phyloP scores from a whole-genome alignment of 2,797 vertebrate genomes.

The Smutsia gigantea region DNA sequence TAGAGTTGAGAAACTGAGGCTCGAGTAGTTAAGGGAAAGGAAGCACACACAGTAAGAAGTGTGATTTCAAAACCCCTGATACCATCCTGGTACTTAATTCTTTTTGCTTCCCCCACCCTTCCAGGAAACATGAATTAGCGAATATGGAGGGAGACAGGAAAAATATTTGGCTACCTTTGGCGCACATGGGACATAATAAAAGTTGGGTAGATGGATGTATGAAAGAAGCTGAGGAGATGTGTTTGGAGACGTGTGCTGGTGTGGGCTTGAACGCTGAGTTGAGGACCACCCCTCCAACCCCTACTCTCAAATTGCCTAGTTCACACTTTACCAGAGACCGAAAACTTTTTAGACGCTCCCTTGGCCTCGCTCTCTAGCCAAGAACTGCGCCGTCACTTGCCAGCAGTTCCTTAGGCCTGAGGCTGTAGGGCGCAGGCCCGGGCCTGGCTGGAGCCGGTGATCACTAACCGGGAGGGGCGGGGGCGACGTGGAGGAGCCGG shows the following conservation, averaged over 20 bases:
- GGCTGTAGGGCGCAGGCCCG: constrained; percentile 11
- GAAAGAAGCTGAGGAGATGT: not conserved
- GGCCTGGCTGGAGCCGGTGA: not conserved
- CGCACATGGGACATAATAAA: not conserved
- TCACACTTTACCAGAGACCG: constrained; percentile 25
- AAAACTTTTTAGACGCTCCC: constrained; percentile 77
- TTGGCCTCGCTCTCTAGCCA: rapidly evolving
- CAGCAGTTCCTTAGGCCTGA: constrained; percentile 22
- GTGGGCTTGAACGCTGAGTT: not conserved
- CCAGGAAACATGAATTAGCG: not conserved
- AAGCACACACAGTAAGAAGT: not conserved
- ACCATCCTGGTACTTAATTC: not conserved
- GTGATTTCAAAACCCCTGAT: not conserved
- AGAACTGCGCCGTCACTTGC: constrained; percentile 30
- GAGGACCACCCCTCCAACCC: not conserved
- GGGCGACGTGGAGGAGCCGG: not conserved
- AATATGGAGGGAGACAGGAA: not conserved
- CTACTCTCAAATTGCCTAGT: not conserved
- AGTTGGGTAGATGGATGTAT: not conserved
- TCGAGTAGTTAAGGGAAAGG: not conserved
- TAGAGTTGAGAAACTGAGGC: not conserved
- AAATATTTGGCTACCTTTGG: not conserved
- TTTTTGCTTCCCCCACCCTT: not conserved
- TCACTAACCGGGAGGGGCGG: constrained; percentile 15
- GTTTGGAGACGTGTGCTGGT: not conserved